Base-by-base conservation (phyloP, 2,888 invertebrate genomes). In the Idaea biselata region DNA sequence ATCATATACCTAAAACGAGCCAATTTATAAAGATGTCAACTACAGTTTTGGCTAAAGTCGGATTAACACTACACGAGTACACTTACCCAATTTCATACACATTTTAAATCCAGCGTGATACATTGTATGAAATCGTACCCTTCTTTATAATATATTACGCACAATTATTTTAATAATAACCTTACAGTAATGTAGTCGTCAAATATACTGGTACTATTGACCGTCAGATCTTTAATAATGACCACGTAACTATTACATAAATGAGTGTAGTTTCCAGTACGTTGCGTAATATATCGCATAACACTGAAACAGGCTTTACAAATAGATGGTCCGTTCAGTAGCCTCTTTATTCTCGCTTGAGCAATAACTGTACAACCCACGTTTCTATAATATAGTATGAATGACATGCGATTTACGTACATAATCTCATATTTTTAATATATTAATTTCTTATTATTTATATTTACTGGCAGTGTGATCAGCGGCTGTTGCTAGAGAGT, bases 281-380 rank as follows among this genome's bases (percentile, higher is more conserved):
- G 57, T 63, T 63, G 59, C 63, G 64, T 66, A 62, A 70, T 64
- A 69, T 68, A 69, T 73, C 69, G 75, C 76, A 74, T 71, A 70
- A 74, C 87, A 88, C 88, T 88, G 89, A 88, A 89, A 89, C 89
- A 89, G 89, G 88, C 88, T 83, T 66, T 62, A 63, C 61, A 60
- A 57, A 67, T 62, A 69, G 68, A 64, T 71, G 61, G 60, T 65
- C 62, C 58, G 66, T 64, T 65, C 63, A 55, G 63, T 69, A 72
- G 71, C 72, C 71, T 72, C 66, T 61, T 68, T 59, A 58, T 63
- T 60, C 59, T 55, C 18, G 58, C 55, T 56, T 53, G 58, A 18
- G 54, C 58, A 55, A 54, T 60, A 16, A 25, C 53, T 31, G 55
- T 18, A 56, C 60, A 59, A 63, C 60, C 44, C 60, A 59, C 60